Percentiles rank a stretch among this genome's conserved stretches.
These are phyloP conservation scores for Drosophila navojoa DNA, from an alignment of 1,140 invertebrate species.

Conservation along the genomic window DNA sequence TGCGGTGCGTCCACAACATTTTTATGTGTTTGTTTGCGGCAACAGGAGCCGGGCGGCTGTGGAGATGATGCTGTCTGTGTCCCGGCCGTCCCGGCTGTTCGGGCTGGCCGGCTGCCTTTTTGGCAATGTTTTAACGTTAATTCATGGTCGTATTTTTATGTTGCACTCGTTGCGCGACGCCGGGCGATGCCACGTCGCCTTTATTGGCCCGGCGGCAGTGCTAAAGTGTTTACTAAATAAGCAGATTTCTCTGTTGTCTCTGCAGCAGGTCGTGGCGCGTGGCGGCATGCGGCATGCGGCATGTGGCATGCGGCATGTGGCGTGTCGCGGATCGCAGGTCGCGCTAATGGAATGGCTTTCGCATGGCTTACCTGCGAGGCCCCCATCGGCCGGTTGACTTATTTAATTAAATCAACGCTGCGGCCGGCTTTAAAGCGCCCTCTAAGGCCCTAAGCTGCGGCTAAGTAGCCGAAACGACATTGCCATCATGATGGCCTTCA, in stretches of 20 bases:
- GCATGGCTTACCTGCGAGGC: conserved; percentile 58
- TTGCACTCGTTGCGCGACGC: conserved; percentile 64
- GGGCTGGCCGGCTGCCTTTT: conserved; percentile 55
- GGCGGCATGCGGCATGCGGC: neutral
- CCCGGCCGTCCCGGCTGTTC: neutral
- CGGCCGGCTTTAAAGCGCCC: conserved; percentile 52
- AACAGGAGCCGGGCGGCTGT: conserved; percentile 24
- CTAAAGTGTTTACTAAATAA: conserved; percentile 77
- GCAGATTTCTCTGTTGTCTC: conserved; percentile 65
- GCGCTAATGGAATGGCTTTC: conserved; percentile 74
- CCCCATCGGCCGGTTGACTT: conserved; percentile 54
- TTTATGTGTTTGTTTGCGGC: conserved; percentile 80
- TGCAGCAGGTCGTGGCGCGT: neutral
- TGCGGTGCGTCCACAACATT: conserved; percentile 59
- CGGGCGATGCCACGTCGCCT: conserved; percentile 47
- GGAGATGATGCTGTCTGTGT: conserved; percentile 21
- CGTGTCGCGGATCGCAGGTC: conserved; percentile 26
- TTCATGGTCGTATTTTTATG: conserved; percentile 83
- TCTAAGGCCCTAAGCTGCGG: conserved; percentile 27
- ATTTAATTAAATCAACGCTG: conserved; percentile 73
- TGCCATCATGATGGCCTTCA: conserved; percentile 12
- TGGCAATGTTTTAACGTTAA: conserved; percentile 83
- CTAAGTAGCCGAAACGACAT: conserved; percentile 31
- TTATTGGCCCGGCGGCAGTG: conserved; percentile 65
- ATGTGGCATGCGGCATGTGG: neutral